Evolutionary conservation across 1,140 invertebrate species (phyloP), one percentile per base, ranked within the genome.

Genomic region (Psix sp.): DNA sequence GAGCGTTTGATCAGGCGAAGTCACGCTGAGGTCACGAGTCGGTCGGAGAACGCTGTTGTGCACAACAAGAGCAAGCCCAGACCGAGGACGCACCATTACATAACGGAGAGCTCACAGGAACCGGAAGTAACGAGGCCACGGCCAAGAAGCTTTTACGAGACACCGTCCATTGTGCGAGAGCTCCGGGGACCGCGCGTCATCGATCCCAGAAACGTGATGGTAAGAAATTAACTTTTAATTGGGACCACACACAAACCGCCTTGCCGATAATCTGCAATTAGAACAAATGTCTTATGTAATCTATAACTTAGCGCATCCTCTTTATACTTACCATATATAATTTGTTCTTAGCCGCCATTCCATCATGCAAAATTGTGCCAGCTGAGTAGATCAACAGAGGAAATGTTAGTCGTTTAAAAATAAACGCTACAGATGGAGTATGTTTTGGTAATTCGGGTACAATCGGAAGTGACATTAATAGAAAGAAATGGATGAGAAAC

Each of bases 81-180:
- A 51, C 80, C 82, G 11, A 83, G 79, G 48, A 83, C 78, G 63
- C 81, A 84, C 67, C 79, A 84, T 79, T 84, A 85, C 40, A 54
- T 77, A 21, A 68, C 77, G 16, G 83, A 85, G 59, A 79, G 76
- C 62, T 60, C 59, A 17, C 63, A 75, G n/a, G 82, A 86, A 67
- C 60, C 74, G 42, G 84, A 86, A 70, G 36, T 75, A 20, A 74
- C 78, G 39, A 82, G 82, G 72, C 77, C 84, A 26, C 77, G 86
- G 39, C 85, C 86, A 18, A 77, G 83, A 65, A 87, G 85, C 68
- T 86, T 85, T 49, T 87, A 86, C 76, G 86, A 86, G 36, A 85
- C 81, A 49, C 80, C 84, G 3, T 48, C 81, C 2, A 77, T 78
- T 11, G 80, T 78, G 11, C 80, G 85, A 42, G 85, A 86, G 18